These are phyloP conservation scores for Oenanthe melanoleuca DNA, from an alignment of 2,113 vertebrate species.

Conservation along the genomic window DNA sequence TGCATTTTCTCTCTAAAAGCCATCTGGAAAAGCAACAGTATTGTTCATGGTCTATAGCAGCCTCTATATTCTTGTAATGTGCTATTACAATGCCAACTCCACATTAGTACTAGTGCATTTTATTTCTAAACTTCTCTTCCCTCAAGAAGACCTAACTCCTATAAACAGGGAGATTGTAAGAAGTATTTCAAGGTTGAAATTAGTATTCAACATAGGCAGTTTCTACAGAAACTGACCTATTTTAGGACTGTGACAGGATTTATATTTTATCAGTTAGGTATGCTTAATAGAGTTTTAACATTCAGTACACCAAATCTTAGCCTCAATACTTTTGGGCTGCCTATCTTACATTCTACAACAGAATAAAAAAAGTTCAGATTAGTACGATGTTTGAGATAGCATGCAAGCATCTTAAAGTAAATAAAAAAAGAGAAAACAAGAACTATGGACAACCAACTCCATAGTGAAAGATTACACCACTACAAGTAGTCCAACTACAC, in stretches of 20 bases:
- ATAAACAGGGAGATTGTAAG: not conserved
- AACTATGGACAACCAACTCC: constrained; percentile 9
- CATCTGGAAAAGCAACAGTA: constrained; percentile 59
- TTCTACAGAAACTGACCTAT: constrained; percentile 35
- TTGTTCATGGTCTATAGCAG: constrained; percentile 33
- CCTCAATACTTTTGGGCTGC: not conserved
- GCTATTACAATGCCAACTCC: not conserved
- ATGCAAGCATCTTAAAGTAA: constrained; percentile 55
- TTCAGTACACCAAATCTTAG: constrained; percentile 7
- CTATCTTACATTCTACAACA: constrained; percentile 5
- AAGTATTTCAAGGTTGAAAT: constrained; percentile 3
- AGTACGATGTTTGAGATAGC: not conserved
- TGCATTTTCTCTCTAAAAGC: constrained; percentile 46
- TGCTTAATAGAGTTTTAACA: constrained; percentile 20
- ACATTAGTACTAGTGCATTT: not conserved
- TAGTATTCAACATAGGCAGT: not conserved
- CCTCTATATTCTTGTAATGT: not conserved
- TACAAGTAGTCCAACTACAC: constrained; percentile 75
- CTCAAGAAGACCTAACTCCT: not conserved
- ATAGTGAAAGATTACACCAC: constrained; percentile 69
- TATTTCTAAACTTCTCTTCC: not conserved
- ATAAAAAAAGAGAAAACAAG: constrained; percentile 55
- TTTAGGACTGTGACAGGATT: constrained; percentile 30
- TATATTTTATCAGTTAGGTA: constrained; percentile 20
- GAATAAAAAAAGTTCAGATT: constrained; percentile 17